Conservation (phyloP, 2,113 vertebrate genomes). For the Cyprinus carpio region DNA sequence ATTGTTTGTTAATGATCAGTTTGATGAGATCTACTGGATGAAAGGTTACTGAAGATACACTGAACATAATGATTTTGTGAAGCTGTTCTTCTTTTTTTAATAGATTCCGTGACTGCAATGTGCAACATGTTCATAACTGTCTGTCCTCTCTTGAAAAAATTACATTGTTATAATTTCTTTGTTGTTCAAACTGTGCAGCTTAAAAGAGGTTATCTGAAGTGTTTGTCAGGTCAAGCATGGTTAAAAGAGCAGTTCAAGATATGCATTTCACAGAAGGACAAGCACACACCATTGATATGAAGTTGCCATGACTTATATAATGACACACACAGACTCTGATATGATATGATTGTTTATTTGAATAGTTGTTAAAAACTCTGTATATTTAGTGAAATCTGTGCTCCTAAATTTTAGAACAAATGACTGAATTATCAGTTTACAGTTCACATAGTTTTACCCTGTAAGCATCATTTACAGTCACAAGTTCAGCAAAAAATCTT, state of each 20-base stretch:
- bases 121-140: neutral
- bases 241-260: neutral
- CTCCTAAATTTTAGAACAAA: neutral
- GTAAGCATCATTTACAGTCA: conserved; percentile 57
- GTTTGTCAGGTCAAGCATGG: neutral
- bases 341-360: neutral
- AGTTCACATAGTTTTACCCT: conserved; percentile 56
- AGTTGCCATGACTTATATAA: neutral
- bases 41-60: neutral
- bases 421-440: conserved; percentile 10
- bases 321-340: neutral
- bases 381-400: neutral
- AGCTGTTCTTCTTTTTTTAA: neutral
- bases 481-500: neutral
- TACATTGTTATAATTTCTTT: too few relatives aligned
- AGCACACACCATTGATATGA: neutral
- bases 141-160: neutral
- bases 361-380: neutral
- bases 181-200: neutral
- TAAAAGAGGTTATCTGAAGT: too few relatives aligned
- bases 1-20: neutral
- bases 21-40: neutral
- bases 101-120: neutral
- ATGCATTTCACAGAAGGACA: neutral
- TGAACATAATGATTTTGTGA: neutral